Conservation (phyloP, 2,113 vertebrate genomes). For the Psophia crepitans region DNA sequence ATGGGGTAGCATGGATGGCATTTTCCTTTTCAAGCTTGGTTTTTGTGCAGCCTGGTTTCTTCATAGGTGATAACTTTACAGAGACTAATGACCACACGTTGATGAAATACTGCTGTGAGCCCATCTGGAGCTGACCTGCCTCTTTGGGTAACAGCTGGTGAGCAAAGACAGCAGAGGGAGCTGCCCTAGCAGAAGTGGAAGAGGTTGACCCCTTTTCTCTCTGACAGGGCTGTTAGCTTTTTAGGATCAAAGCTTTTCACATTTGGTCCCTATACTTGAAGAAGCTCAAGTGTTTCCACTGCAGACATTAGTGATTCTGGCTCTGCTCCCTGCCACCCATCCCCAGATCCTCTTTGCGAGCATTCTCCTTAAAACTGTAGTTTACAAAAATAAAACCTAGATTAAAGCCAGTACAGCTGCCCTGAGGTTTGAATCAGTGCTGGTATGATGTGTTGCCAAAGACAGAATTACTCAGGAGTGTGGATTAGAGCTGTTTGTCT, state of each 20-base stretch:
- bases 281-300: background rate
- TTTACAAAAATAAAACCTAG: slow-evolving; percentile 7
- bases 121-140: background rate
- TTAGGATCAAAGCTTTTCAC: slow-evolving; percentile 55
- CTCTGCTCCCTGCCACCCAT: slow-evolving; percentile 35
- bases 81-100: background rate
- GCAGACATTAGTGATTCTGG: background rate
- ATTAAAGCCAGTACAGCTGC: slow-evolving; percentile 59
- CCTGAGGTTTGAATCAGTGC: slow-evolving; percentile 41
- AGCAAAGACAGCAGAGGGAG: slow-evolving; percentile 18
- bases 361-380: background rate
- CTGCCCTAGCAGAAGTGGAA: background rate
- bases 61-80: background rate
- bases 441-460: slow-evolving; percentile 66
- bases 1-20: background rate
- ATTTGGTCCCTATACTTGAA: slow-evolving; percentile 41
- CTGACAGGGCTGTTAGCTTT: background rate
- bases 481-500: slow-evolving; percentile 59
- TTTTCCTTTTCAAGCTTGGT: background rate
- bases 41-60: background rate
- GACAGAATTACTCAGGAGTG: slow-evolving; percentile 61
- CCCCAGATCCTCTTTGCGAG: background rate
- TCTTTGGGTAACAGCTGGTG: background rate
- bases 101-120: background rate
- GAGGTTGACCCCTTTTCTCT: background rate